Evolutionary conservation across 1,140 invertebrate genomes (phyloP).

Genomic region (Epicauta chinensis): DNA sequence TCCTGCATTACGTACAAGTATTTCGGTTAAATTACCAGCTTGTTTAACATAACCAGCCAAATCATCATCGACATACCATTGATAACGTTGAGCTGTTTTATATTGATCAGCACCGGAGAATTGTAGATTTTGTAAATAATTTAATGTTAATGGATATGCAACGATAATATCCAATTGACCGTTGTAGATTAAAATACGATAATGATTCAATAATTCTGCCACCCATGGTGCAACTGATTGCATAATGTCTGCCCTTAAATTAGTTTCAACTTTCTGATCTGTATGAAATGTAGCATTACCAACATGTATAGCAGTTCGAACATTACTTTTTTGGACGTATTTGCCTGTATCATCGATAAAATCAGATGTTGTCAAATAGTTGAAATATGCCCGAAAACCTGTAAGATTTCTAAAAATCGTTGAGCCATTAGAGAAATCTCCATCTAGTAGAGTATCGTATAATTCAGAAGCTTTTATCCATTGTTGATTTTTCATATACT

Average conservation of each 20-base stretch:
- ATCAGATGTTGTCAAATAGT: no score
- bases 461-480: no score
- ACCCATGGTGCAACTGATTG: constrained; percentile 73
- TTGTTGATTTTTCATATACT: no score
- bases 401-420: no score
- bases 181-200: constrained; percentile 68
- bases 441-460: no score
- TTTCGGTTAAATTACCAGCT: constrained; percentile 67
- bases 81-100: constrained; percentile 50
- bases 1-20: constrained; percentile 69
- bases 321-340: constrained; percentile 52
- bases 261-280: constrained; percentile 53
- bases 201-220: constrained; percentile 58
- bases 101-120: constrained; percentile 60
- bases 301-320: constrained; percentile 49
- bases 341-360: constrained; percentile 44
- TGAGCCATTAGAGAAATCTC: no score
- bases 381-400: no score
- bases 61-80: constrained; percentile 60
- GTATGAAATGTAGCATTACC: constrained; percentile 47
- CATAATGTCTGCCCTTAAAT: constrained; percentile 75
- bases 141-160: constrained; percentile 69
- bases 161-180: constrained; percentile 83
- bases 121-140: constrained; percentile 58
- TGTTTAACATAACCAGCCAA: constrained; percentile 68